phyloP scores from a whole-genome alignment of 2,113 vertebrate genomes.

The Caranx melampygus region DNA sequence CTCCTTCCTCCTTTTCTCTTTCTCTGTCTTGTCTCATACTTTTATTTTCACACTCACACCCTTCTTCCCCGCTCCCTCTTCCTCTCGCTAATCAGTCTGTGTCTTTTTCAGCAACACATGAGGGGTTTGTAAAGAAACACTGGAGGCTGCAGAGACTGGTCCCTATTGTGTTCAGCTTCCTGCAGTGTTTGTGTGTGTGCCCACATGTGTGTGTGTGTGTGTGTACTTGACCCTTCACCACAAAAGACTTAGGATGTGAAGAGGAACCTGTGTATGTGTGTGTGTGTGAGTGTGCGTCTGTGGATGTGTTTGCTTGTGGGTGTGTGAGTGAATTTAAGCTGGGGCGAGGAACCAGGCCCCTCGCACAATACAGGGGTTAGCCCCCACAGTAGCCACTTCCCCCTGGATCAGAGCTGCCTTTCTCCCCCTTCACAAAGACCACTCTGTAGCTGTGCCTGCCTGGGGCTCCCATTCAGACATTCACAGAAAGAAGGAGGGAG shows the following conservation, averaged over 20 bases:
- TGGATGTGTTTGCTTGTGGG: slow-evolving; percentile 37
- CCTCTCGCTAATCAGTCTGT: slow-evolving; percentile 60
- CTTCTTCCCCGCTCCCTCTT: slow-evolving; percentile 24
- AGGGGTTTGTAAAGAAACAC: slow-evolving; percentile 71
- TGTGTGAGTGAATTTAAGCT: slow-evolving; percentile 73
- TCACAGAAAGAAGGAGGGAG: slow-evolving; percentile 46
- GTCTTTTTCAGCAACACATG: slow-evolving; percentile 71
- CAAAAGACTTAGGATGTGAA: slow-evolving; percentile 67
- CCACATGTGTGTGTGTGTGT: slow-evolving; percentile 24
- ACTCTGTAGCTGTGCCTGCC: slow-evolving; percentile 81
- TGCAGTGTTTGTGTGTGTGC: slow-evolving; percentile 59
- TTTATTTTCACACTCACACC: slow-evolving; percentile 50
- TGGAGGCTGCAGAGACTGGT: slow-evolving; percentile 70
- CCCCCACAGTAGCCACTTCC: slow-evolving; percentile 79
- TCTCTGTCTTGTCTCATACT: slow-evolving; percentile 53
- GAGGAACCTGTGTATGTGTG: slow-evolving; percentile 51
- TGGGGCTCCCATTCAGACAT: slow-evolving; percentile 74
- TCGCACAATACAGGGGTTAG: slow-evolving; percentile 79
- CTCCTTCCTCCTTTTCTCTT: slow-evolving; percentile 16
- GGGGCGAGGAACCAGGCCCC: slow-evolving; percentile 75
- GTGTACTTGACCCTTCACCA: slow-evolving; percentile 68
- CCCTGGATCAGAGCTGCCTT: slow-evolving; percentile 83
- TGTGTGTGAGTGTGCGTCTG: slow-evolving; percentile 27
- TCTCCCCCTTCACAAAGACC: slow-evolving; percentile 83
- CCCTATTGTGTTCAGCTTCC: slow-evolving; percentile 74